Percentiles rank a stretch among this genome's conserved stretches.
Conservation (phyloP, 2,113 vertebrate genomes). For the Cebus imitator region DNA sequence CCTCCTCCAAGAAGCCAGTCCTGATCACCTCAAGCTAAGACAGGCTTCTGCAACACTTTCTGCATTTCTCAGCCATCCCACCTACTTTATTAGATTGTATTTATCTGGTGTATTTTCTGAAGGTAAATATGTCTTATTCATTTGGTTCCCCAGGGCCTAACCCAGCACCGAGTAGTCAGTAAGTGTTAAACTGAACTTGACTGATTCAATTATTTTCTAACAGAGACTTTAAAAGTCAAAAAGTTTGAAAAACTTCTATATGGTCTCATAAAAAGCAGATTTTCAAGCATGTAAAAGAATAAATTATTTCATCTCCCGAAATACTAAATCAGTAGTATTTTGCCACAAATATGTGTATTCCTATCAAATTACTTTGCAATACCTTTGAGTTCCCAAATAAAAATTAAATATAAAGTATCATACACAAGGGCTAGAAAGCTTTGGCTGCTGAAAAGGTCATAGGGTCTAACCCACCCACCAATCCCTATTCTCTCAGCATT, state of each 20-base stretch:
- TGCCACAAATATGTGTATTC: not conserved
- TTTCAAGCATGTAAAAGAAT: slow-evolving; percentile 20
- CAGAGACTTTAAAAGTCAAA: slow-evolving; percentile 44
- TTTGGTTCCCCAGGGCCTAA: slow-evolving; percentile 21
- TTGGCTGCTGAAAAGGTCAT: not conserved
- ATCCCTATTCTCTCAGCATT: not conserved
- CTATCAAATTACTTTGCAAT: not conserved
- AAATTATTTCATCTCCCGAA: slow-evolving; percentile 29
- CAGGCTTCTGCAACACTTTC: not conserved
- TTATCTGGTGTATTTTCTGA: not conserved
- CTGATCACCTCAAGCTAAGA: not conserved
- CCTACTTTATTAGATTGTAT: not conserved
- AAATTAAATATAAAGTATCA: slow-evolving; percentile 12
- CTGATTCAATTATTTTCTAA: slow-evolving; percentile 60
- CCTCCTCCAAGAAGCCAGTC: not conserved
- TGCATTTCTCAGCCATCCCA: not conserved
- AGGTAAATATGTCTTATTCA: slow-evolving; percentile 4
- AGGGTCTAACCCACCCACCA: not conserved
- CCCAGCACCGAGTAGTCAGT: slow-evolving; percentile 39
- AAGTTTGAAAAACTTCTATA: slow-evolving; percentile 52
- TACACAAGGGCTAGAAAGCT: not conserved
- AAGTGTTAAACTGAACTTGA: slow-evolving; percentile 49
- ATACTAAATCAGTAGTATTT: slow-evolving; percentile 4
- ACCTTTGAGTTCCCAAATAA: not conserved
- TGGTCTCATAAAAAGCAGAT: slow-evolving; percentile 42